These are phyloP conservation scores for Drosophila seguyi DNA, from an alignment of 1,140 invertebrate species.

Conservation along the genomic window DNA sequence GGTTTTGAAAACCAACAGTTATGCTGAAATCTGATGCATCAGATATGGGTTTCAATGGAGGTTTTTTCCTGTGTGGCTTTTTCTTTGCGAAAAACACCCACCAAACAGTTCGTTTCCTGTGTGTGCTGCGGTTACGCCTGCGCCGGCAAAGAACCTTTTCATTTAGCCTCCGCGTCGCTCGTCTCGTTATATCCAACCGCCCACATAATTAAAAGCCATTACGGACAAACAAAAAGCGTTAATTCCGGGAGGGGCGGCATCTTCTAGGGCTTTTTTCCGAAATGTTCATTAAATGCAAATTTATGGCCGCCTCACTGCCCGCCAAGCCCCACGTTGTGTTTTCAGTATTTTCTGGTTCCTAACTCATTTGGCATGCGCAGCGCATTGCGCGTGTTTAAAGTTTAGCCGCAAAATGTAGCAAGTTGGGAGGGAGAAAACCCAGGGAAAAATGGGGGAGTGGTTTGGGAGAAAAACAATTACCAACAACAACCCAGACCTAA, in stretches of 20 bases:
- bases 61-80: constrained; percentile 7
- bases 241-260: constrained; percentile 37
- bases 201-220: constrained; percentile 81
- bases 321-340: not conserved
- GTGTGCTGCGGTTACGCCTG: constrained; percentile 70
- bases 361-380: constrained; percentile 77
- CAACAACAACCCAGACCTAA: constrained; percentile 20
- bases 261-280: constrained; percentile 41
- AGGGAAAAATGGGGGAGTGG: constrained; percentile 15
- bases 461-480: constrained; percentile 77
- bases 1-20: constrained; percentile 29
- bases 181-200: constrained; percentile 41
- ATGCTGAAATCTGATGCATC: constrained; percentile 40
- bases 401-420: constrained; percentile 68
- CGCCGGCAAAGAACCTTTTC: constrained; percentile 38
- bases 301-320: constrained; percentile 51
- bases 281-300: constrained; percentile 82
- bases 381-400: constrained; percentile 76
- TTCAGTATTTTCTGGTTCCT: not conserved
- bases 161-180: constrained; percentile 7
- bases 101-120: constrained; percentile 55
- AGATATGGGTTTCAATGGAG: constrained; percentile 19
- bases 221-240: constrained; percentile 67
- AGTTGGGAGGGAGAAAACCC: not conserved
- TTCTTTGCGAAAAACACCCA: constrained; percentile 45